These are phyloP conservation scores for Spea multiplicata DNA, from an alignment of 2,113 vertebrate species.

Conservation along the genomic window DNA sequence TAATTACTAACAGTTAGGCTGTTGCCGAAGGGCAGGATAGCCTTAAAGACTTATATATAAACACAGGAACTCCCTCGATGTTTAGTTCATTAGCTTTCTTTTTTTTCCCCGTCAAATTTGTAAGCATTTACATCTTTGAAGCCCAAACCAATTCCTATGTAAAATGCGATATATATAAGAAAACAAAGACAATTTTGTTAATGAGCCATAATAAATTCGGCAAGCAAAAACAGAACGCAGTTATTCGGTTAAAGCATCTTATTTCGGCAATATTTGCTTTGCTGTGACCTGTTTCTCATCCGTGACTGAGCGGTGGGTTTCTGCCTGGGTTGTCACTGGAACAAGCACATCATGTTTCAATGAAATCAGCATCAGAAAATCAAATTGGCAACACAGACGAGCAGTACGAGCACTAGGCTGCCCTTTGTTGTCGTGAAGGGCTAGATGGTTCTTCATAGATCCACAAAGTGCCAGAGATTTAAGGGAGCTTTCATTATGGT, in stretches of 20 bases:
- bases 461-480: too few relatives aligned
- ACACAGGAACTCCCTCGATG: background rate
- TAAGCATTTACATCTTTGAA: conserved; percentile 12
- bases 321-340: conserved; percentile 40
- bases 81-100: conserved; percentile 11
- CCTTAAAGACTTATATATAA: background rate
- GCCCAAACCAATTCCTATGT: conserved; percentile 13
- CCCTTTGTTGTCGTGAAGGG: too few relatives aligned
- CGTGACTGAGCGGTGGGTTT: conserved; percentile 41
- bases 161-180: conserved; percentile 3
- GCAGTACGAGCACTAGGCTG: background rate
- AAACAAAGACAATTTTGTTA: conserved; percentile 30
- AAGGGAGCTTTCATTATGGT: too few relatives aligned
- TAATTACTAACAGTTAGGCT: conserved; percentile 5
- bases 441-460: too few relatives aligned
- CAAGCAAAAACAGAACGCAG: conserved; percentile 13
- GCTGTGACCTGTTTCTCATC: conserved; percentile 44
- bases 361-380: conserved; percentile 39
- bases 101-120: background rate
- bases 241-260: conserved; percentile 8
- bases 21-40: background rate
- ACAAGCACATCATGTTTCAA: conserved; percentile 42
- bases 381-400: conserved; percentile 18
- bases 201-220: conserved; percentile 37
- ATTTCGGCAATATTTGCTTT: conserved; percentile 40